phyloP scores from a whole-genome alignment of 2,113 vertebrate genomes.

The Pomatorhinus ruficollis region DNA sequence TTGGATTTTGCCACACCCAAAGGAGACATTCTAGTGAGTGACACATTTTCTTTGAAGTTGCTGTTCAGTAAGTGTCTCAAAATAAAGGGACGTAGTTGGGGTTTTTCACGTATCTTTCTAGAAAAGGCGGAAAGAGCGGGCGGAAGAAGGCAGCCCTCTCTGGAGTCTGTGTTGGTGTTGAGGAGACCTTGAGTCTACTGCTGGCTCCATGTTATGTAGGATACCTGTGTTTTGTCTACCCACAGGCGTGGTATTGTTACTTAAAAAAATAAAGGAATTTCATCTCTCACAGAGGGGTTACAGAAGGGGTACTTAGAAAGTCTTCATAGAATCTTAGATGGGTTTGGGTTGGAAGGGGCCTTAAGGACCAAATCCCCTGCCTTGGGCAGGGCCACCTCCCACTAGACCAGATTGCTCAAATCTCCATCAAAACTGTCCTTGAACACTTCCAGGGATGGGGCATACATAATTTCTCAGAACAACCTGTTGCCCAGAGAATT shows the following conservation, averaged over 20 bases:
- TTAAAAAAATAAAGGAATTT: background rate
- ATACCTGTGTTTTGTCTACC: background rate
- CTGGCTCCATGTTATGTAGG: background rate
- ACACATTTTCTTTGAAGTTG: background rate
- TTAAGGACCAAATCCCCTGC: background rate
- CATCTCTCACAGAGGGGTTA: background rate
- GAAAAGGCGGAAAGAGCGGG: background rate
- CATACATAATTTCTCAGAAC: background rate
- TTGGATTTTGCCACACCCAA: background rate
- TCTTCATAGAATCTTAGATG: background rate
- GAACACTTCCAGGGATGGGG: too few species aligned
- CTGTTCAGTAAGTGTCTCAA: background rate
- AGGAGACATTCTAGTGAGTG: background rate
- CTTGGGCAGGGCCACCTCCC: background rate
- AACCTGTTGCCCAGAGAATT: background rate
- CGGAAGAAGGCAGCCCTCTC: fast-evolving
- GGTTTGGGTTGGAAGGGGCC: background rate
- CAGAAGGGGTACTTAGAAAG: background rate
- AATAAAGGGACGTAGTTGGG: background rate
- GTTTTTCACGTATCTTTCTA: fast-evolving
- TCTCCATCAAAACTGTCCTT: background rate
- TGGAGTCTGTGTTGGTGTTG: fast-evolving
- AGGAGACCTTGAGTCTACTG: background rate
- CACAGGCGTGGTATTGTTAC: background rate
- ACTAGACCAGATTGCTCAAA: background rate